Evolutionary conservation across 1,140 invertebrate genomes (phyloP).

Genomic region (Linepithema humile): DNA sequence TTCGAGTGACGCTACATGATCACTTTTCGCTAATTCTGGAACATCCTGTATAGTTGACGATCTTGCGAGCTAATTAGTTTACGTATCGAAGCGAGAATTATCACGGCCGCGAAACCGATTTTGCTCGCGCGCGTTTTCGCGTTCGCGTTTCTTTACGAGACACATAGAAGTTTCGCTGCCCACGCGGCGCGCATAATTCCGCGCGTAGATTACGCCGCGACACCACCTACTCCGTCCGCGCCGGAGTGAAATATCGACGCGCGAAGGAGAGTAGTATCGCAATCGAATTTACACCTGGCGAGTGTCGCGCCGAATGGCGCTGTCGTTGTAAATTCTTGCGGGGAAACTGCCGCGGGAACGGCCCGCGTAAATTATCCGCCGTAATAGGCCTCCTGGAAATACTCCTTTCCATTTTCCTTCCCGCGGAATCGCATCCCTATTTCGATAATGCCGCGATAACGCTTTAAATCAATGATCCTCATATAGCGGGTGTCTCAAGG

Average conservation of each 20-base stretch:
- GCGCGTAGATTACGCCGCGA: slow-evolving; percentile 49
- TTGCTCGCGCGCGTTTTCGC: slow-evolving; percentile 15
- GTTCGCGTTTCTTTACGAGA: slow-evolving; percentile 37
- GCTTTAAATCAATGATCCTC: slow-evolving; percentile 8
- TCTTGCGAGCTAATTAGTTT: slow-evolving; percentile 1
- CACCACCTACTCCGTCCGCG: slow-evolving; percentile 34
- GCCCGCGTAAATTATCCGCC: slow-evolving; percentile 41
- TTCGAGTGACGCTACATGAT: background rate
- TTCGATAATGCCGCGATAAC: slow-evolving; percentile 25
- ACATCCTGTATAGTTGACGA: background rate
- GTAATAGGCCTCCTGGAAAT: slow-evolving; percentile 55
- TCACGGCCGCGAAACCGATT: background rate
- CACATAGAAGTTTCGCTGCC: slow-evolving; percentile 39
- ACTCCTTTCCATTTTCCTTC: background rate
- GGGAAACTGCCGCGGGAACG: slow-evolving; percentile 28
- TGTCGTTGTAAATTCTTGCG: slow-evolving; percentile 45
- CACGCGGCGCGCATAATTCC: slow-evolving; percentile 39
- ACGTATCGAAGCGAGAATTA: background rate
- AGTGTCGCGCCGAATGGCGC: slow-evolving; percentile 31
- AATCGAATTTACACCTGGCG: slow-evolving; percentile 60
- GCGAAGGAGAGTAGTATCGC: slow-evolving; percentile 46
- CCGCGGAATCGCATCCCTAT: background rate
- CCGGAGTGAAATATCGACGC: slow-evolving; percentile 44
- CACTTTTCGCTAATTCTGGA: background rate
- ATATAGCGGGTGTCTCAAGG: background rate